phyloP scores from a whole-genome alignment of 2,797 vertebrate species.

The Pangasius krempfi region DNA sequence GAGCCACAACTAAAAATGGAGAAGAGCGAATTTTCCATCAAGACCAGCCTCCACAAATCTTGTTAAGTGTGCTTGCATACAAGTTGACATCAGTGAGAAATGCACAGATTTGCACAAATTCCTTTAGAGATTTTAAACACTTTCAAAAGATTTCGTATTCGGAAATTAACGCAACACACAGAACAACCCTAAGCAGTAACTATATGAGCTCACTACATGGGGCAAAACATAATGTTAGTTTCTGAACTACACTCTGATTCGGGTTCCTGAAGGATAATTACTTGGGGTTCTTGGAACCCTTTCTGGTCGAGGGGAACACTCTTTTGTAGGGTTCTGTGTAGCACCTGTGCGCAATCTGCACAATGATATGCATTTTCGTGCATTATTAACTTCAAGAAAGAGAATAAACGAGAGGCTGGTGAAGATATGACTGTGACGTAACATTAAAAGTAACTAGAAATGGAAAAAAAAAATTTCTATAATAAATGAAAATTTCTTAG shows the following conservation, averaged over 20 bases:
- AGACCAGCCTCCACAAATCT: background rate
- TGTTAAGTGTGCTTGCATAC: too few species aligned
- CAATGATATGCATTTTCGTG: background rate
- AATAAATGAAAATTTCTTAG: too few species aligned
- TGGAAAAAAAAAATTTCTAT: background rate
- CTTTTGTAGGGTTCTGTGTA: too few species aligned
- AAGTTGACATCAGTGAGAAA: background rate
- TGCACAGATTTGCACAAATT: background rate
- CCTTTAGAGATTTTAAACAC: background rate
- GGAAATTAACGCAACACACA: background rate
- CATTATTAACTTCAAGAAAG: background rate
- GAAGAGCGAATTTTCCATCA: background rate
- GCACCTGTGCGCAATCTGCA: background rate
- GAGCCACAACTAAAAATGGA: conserved; percentile 6
- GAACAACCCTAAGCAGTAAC: background rate
- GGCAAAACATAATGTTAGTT: background rate
- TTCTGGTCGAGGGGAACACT: background rate
- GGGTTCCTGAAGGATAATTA: background rate
- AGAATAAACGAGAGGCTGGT: background rate
- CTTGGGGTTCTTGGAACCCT: background rate
- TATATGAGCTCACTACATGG: background rate
- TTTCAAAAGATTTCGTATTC: background rate
- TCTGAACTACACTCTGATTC: background rate
- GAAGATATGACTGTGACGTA: background rate
- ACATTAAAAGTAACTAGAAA: background rate